Conservation (phyloP, 2,797 vertebrate species). For the Pangasius djambal region DNA sequence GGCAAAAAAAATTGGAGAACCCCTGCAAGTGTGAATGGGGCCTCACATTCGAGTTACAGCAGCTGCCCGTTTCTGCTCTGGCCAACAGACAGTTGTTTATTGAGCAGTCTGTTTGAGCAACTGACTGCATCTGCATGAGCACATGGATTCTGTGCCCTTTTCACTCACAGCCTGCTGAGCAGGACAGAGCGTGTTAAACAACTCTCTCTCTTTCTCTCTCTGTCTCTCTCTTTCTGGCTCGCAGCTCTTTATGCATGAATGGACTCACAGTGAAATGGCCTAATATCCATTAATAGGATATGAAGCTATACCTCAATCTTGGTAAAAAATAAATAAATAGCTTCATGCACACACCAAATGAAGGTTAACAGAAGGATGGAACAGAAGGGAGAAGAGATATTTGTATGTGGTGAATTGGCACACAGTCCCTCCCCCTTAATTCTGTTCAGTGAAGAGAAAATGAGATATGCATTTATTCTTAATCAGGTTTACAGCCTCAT, state of each 20-base stretch:
- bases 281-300: conserved; percentile 22
- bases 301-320: not conserved
- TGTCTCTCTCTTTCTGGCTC: not conserved
- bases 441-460: not conserved
- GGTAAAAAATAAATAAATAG: conserved; percentile 9
- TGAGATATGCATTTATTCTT: not conserved
- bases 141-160: conserved; percentile 45
- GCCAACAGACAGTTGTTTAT: conserved; percentile 50
- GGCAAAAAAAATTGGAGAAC: not conserved
- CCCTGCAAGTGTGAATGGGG: not conserved
- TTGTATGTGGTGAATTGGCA: conserved; percentile 8
- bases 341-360: not conserved
- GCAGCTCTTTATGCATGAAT: not conserved
- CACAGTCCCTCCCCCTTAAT: not conserved
- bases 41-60: conserved; percentile 29
- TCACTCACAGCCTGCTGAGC: not conserved
- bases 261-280: not conserved
- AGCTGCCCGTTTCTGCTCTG: conserved; percentile 51
- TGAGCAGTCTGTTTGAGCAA: conserved; percentile 58
- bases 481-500: not conserved
- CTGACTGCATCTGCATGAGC: conserved; percentile 53
- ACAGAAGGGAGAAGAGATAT: not conserved
- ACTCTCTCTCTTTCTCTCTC: too few species aligned
- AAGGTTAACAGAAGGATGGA: conserved; percentile 25
- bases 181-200: conserved; percentile 14